These are phyloP conservation scores for Aptenodytes patagonicus DNA, from an alignment of 2,113 vertebrate genomes.

Conservation along the genomic window DNA sequence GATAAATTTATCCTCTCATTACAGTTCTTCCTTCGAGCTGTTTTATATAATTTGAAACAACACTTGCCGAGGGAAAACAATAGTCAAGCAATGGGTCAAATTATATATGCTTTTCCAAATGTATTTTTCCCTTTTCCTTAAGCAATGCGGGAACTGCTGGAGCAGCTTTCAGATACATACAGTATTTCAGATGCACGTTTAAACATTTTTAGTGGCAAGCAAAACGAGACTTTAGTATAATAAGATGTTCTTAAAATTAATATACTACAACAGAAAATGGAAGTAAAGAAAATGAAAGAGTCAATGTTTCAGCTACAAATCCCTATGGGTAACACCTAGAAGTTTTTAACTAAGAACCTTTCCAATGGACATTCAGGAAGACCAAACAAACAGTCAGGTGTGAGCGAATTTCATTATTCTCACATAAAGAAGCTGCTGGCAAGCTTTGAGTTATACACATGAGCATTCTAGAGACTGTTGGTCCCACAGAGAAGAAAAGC, in stretches of 20 bases:
- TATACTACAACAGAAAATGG: neutral
- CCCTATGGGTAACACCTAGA: neutral
- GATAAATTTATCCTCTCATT: neutral
- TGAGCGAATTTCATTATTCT: neutral
- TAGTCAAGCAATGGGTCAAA: neutral
- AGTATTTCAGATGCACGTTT: neutral
- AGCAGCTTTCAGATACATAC: neutral
- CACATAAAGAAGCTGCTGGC: neutral
- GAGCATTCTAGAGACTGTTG: neutral
- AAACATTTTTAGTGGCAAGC: neutral
- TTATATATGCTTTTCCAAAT: neutral
- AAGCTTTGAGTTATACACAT: neutral
- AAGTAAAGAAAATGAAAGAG: neutral
- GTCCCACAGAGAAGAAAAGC: neutral
- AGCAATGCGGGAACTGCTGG: neutral
- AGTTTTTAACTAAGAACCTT: neutral
- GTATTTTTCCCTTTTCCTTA: neutral
- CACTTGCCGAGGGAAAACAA: neutral
- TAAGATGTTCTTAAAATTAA: neutral
- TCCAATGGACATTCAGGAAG: neutral
- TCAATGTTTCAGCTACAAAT: neutral
- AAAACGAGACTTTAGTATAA: neutral
- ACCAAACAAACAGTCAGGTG: neutral
- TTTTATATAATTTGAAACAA: neutral
- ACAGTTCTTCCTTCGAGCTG: neutral